Evolutionary conservation across 2,113 vertebrate species (phyloP).

Genomic region (Semnopithecus entellus): DNA sequence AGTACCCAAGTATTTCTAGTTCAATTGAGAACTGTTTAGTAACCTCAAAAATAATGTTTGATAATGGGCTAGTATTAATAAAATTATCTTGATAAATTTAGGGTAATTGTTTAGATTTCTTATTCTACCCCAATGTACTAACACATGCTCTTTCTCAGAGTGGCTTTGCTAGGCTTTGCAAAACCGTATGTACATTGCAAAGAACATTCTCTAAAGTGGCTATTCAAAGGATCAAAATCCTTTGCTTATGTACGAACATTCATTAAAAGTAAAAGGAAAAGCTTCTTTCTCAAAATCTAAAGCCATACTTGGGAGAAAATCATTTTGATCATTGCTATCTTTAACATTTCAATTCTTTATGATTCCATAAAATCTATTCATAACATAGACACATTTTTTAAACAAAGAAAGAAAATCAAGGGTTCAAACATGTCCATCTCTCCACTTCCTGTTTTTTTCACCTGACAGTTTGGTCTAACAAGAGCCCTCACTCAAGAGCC

Average conservation of each 20-base stretch:
- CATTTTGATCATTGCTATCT: not conserved
- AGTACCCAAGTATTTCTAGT: not conserved
- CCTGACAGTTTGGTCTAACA: not conserved
- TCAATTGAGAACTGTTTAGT: not conserved
- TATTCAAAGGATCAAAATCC: constrained; percentile 23
- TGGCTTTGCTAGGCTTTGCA: constrained; percentile 29
- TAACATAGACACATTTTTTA: not conserved
- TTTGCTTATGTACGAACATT: constrained; percentile 43
- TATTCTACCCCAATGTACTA: not conserved
- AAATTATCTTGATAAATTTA: constrained; percentile 54
- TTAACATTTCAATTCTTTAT: constrained; percentile 41
- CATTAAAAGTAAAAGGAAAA: constrained; percentile 32
- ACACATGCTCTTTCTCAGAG: constrained; percentile 6
- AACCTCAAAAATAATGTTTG: constrained; percentile 32
- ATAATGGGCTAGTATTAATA: constrained; percentile 39
- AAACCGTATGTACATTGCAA: not conserved
- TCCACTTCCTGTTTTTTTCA: not conserved
- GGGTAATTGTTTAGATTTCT: constrained; percentile 44
- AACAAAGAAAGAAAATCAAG: not conserved
- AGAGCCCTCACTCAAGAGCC: not conserved
- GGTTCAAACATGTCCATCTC: not conserved
- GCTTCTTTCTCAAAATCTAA: not conserved
- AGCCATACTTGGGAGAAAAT: constrained; percentile 9
- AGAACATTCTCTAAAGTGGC: not conserved
- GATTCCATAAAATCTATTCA: constrained; percentile 12